Conservation (phyloP, 2,113 vertebrate species). For the Takifugu bimaculatus region DNA sequence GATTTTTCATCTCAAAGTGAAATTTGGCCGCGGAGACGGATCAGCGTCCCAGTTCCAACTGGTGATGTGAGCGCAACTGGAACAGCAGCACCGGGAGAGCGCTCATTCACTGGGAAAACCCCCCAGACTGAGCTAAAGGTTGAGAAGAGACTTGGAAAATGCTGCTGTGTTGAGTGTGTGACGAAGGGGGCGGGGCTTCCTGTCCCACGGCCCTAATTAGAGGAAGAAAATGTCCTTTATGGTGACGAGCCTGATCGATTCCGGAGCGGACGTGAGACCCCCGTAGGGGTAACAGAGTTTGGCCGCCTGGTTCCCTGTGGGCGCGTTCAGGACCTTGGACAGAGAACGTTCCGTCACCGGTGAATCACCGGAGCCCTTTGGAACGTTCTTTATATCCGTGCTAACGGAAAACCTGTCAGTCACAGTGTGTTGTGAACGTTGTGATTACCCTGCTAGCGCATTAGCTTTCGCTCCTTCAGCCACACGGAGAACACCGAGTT, state of each 20-base stretch:
- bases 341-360: not conserved
- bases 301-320: not conserved
- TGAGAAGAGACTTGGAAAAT: no score
- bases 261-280: constrained; percentile 4
- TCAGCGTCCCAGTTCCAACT: no score
- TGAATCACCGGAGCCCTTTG: not conserved
- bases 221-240: constrained; percentile 16
- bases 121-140: no score
- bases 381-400: no score
- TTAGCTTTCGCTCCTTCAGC: not conserved
- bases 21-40: no score
- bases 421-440: not conserved
- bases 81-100: no score
- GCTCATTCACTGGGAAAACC: no score
- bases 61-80: no score
- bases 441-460: constrained; percentile 1
- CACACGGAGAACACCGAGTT: no score
- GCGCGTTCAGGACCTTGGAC: constrained; percentile 38
- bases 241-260: constrained; percentile 19
- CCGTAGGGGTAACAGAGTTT: not conserved
- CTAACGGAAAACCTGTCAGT: no score
- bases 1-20: no score
- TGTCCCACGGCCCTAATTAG: constrained; percentile 17
- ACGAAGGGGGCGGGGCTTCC: constrained; percentile 12
- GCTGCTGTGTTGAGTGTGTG: not conserved